These are phyloP conservation scores for Sinhomidia bicolor DNA, from an alignment of 2,888 invertebrate genomes.

Conservation along the genomic window DNA sequence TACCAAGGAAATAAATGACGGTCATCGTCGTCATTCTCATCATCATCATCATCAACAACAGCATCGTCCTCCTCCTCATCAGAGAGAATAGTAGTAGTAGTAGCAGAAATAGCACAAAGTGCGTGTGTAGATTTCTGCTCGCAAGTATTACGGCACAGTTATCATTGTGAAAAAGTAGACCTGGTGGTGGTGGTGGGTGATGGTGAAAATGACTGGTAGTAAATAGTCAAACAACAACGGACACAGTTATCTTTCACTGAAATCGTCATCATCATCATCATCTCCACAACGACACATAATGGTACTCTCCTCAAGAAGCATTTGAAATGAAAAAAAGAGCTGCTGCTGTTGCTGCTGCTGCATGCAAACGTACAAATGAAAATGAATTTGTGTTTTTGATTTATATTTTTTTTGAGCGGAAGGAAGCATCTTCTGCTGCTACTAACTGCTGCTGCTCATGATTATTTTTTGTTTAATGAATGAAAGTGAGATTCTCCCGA, in stretches of 20 bases:
- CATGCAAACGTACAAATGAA: constrained; percentile 36
- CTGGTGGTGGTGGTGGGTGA: neutral
- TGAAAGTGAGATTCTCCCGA: constrained; percentile 74
- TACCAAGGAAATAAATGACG: constrained; percentile 72
- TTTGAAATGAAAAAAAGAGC: neutral
- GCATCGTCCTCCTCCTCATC: constrained; percentile 21
- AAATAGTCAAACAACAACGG: neutral
- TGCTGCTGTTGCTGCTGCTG: neutral
- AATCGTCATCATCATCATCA: neutral
- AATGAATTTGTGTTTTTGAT: constrained; percentile 57
- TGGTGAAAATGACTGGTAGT: neutral
- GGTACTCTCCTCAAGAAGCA: neutral
- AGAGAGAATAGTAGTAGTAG: constrained; percentile 32
- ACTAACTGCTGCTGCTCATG: neutral
- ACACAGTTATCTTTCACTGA: constrained; percentile 25
- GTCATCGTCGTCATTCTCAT: constrained; percentile 74
- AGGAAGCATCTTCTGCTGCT: constrained; percentile 58
- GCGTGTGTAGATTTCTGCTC: neutral
- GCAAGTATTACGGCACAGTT: constrained; percentile 9
- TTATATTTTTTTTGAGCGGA: constrained; percentile 43
- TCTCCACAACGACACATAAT: neutral
- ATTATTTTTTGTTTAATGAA: constrained; percentile 68
- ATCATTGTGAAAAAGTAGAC: constrained; percentile 23
- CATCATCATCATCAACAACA: constrained; percentile 27
- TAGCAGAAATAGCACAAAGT: constrained; percentile 39